phyloP scores from a whole-genome alignment of 2,888 invertebrate genomes.

The Cantharis flavilabris region DNA sequence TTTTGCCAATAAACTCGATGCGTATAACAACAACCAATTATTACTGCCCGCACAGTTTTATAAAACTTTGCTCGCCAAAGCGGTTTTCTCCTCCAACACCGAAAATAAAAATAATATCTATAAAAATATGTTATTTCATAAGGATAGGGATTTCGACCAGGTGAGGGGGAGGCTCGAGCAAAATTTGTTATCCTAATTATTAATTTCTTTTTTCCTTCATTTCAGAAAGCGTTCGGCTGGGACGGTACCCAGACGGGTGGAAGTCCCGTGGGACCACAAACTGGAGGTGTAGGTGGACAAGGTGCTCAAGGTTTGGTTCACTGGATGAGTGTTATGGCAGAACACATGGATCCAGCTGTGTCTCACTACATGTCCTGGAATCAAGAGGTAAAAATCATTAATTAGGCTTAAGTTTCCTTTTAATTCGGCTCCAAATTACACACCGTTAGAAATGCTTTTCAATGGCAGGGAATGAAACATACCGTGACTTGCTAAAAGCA shows the following conservation, averaged over 20 bases:
- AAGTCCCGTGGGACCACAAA: conserved; percentile 58
- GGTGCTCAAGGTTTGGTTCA: conserved; percentile 83
- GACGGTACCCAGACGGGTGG: conserved; percentile 58
- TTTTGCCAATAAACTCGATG: conserved; percentile 54
- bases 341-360: conserved; percentile 86
- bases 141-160: conserved; percentile 56
- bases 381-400: conserved; percentile 58
- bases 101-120: conserved; percentile 54
- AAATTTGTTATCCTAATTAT: not conserved
- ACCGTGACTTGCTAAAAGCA: conserved; percentile 17
- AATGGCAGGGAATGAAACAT: conserved; percentile 2
- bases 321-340: conserved; percentile 97
- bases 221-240: conserved; percentile 64
- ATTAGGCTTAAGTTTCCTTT: conserved; percentile 53
- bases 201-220: conserved; percentile 37
- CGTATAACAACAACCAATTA: conserved; percentile 55
- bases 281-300: conserved; percentile 65
- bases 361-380: conserved; percentile 71
- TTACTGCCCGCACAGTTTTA: conserved; percentile 77
- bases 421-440: conserved; percentile 11
- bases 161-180: conserved; percentile 34
- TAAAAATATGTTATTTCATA: conserved; percentile 54
- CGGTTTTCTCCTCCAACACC: conserved; percentile 61
- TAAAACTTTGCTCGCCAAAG: conserved; percentile 76
- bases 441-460: conserved; percentile 4